Evolutionary conservation across 2,113 vertebrate genomes (phyloP).

Genomic region (Anguilla rostrata): DNA sequence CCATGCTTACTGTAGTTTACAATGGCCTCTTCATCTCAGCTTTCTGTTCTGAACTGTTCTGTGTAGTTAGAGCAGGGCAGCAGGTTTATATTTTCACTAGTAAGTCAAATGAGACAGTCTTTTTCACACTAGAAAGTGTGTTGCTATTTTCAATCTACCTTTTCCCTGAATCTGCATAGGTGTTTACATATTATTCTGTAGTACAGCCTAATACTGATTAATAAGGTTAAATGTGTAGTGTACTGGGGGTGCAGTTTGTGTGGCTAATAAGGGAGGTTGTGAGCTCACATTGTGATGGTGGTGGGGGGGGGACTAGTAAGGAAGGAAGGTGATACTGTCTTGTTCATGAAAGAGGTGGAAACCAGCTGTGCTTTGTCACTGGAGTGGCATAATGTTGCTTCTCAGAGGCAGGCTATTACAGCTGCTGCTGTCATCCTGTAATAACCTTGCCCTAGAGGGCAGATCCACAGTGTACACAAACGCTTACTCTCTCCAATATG

Average conservation of each 20-base stretch:
- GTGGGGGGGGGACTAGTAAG: slow-evolving; percentile 8
- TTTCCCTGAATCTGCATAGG: background rate
- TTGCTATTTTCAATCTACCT: background rate
- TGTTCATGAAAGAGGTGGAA: slow-evolving; percentile 46
- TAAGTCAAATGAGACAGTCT: background rate
- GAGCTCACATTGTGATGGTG: no score
- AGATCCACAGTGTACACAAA: background rate
- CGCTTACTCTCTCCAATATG: background rate
- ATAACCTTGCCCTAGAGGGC: background rate
- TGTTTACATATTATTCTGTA: no score
- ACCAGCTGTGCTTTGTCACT: slow-evolving; percentile 71
- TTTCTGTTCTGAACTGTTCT: background rate
- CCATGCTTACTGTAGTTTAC: background rate
- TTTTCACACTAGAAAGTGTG: background rate
- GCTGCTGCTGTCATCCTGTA: background rate
- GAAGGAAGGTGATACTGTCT: slow-evolving; percentile 15
- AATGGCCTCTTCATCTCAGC: background rate
- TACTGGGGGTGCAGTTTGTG: no score
- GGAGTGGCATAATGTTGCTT: slow-evolving; percentile 48
- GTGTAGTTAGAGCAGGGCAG: background rate
- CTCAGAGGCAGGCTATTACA: slow-evolving; percentile 4
- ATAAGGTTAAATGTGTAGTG: background rate
- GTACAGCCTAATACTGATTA: background rate
- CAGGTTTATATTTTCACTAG: background rate
- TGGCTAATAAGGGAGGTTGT: no score